Evolutionary conservation across 1,140 invertebrate genomes (phyloP), one percentile per base, ranked within the genome.

Genomic region (Daktulosphaira vitifoliae): DNA sequence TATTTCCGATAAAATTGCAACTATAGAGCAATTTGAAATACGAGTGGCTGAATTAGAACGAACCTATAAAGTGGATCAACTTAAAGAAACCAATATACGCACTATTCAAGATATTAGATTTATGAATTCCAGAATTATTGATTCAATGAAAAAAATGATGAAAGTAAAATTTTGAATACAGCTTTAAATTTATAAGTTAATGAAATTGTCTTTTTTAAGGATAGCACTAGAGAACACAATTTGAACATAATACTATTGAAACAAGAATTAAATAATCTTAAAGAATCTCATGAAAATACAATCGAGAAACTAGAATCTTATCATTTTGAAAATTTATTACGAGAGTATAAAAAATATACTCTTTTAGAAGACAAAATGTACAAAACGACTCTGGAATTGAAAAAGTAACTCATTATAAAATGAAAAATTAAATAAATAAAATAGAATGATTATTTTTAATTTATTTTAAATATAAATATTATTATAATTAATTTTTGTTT

Each of bases 251-350:
- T 6, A 5, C 5, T 6, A 11, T 11, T 33, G 29, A 33, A 78
- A 0, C 80, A 81, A 54, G 84, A 88, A 73, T 78, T 88, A 65
- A 86, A 84, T 65, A 80, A 83, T 76, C 79, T 89, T 76, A 82
- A 83, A 72, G 72, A 74, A 1, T 74, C 81, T 23, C 86, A 92
- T 69, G 83, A 87, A 42, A 78, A 84, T 66, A 81, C 80, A 38
- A 72, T 90, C 52, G 82, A 88, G 69, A 80, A 83, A 64, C 76
- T 88, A 51, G 87, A 88, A 73, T 80, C 79, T 0, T 80, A 80
- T 73, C 89, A 89, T 71, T 90, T 91, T 72, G 80, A 84, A 42
- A 89, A 90, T 75, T 78, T 94, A 48, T 89, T 92, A 70, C 78
- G 81, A 38, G 91, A 95, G 11, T 33, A 33, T 11, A 33, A 33